Base-by-base conservation (phyloP, 1,140 invertebrate genomes). In the Sminthurides bifidus region DNA sequence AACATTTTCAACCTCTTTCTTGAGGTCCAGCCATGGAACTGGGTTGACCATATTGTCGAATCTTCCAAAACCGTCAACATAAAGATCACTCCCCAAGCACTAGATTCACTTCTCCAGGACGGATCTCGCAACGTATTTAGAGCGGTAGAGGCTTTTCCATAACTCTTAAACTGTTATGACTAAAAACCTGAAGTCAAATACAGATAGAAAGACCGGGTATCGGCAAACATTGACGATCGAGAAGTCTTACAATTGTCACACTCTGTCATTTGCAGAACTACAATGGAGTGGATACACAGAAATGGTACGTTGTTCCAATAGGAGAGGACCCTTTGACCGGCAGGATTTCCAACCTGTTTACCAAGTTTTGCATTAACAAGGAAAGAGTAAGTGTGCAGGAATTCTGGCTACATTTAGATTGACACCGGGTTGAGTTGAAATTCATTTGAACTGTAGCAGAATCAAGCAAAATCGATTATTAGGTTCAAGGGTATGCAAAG, bases 31-130 rank as follows among this genome's bases (percentile, higher is more conserved):
- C 54, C 43, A 23, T 55, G 54, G 54, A 48, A 55, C 21, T 55
- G 54, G 54, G 44, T 55, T 8, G 54, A 55, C 12, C 37, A 55
- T 31, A 55, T 55, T 40, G 54, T 55, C 24, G 54, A 55, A 23
- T 14, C 14, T n/a, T 43, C 43, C 3, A 33, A 33, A 27, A 23
- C 19, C 21, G 54, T 55, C n/a, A 46, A 43, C n/a, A 55, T 55
- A 8, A 48, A 49, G 30, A 26, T 12, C 24, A 55, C 27, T 29
- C 54, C 54, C 4, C 43, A 49, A 37, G 54, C 38, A 3, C 29
- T 55, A 24, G 44, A 4, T 26, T 29, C 19, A n/a, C 17, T 12
- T 3, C 26, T 41, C 5, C 8, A 5, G 29, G 31, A 48, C 23
- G 43, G 30, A 31, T 43, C 49, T 46, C n/a, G 27, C 5, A 26